Conservation (phyloP, 2,888 invertebrate species). For the Tenthredo livida region DNA sequence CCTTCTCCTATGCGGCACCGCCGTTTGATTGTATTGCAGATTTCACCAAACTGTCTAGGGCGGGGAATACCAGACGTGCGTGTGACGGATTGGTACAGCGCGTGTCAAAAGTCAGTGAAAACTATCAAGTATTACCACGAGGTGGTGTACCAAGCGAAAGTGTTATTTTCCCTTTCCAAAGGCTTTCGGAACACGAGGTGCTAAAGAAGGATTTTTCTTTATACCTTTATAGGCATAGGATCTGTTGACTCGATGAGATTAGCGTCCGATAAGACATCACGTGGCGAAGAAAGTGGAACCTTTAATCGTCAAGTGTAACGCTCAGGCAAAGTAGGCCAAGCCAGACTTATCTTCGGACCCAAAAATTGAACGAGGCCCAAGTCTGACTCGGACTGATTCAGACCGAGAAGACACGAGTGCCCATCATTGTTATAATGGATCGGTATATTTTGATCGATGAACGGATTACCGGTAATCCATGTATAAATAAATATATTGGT, state of each 20-base stretch:
- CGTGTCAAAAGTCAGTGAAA: slow-evolving; percentile 57
- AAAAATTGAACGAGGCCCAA: not conserved
- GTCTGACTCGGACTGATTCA: not conserved
- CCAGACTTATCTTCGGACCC: not conserved
- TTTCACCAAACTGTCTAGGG: slow-evolving; percentile 36
- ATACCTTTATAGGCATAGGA: not conserved
- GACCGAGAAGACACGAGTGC: slow-evolving; percentile 51
- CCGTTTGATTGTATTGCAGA: slow-evolving; percentile 48
- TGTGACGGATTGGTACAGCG: slow-evolving; percentile 70
- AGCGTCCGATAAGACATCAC: slow-evolving; percentile 8
- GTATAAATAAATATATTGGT: slow-evolving; percentile 56
- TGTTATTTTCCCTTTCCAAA: not conserved
- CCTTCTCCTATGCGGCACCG: not conserved
- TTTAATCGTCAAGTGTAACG: slow-evolving; percentile 22
- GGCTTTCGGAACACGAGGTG: not conserved
- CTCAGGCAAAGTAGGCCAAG: slow-evolving; percentile 4
- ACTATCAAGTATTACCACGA: not conserved
- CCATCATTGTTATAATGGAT: slow-evolving; percentile 55
- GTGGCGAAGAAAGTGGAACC: not conserved
- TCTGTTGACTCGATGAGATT: slow-evolving; percentile 24
- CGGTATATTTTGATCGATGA: slow-evolving; percentile 56
- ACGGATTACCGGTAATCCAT: slow-evolving; percentile 54
- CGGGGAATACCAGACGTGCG: slow-evolving; percentile 57
- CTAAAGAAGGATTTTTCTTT: not conserved
- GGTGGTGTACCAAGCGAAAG: not conserved